Conservation (phyloP, 2,113 vertebrate species). For the Lucifuga dentata region DNA sequence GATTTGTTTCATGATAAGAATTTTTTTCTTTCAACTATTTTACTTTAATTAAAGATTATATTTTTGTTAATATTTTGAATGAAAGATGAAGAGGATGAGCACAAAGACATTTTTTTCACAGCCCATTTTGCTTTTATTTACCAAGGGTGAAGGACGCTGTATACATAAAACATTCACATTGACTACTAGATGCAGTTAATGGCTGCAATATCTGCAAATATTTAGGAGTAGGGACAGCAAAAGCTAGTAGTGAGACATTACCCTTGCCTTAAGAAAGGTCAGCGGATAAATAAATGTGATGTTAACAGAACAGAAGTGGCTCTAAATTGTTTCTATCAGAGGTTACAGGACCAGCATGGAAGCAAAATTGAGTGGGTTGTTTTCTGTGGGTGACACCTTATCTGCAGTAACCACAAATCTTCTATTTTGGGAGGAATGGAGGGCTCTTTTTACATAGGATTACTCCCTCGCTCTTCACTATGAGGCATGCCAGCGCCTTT, state of each 20-base stretch:
- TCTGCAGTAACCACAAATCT: slow-evolving; percentile 54
- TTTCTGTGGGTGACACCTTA: slow-evolving; percentile 44
- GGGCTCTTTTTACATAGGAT: slow-evolving; percentile 20
- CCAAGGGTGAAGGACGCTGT: too few species aligned
- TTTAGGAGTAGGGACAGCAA: slow-evolving; percentile 17
- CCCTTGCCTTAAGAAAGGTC: slow-evolving; percentile 56
- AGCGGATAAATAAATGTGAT: slow-evolving; percentile 54
- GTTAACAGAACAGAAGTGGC: slow-evolving; percentile 41
- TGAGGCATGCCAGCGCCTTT: slow-evolving; percentile 16
- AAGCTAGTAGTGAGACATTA: slow-evolving; percentile 47
- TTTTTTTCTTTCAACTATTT: too few species aligned
- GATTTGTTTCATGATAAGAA: too few species aligned
- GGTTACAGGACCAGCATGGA: slow-evolving; percentile 24
- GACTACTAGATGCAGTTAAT: slow-evolving; percentile 9
- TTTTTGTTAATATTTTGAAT: too few species aligned
- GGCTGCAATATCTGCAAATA: slow-evolving; percentile 23
- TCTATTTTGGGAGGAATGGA: slow-evolving; percentile 29
- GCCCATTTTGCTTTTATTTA: too few species aligned
- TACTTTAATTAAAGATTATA: too few species aligned
- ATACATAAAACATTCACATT: neutral
- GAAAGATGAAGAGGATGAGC: too few species aligned
- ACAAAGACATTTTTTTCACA: too few species aligned
- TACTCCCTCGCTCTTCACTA: slow-evolving; percentile 9
- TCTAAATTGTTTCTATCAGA: slow-evolving; percentile 38
- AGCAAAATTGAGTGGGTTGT: slow-evolving; percentile 47